Evolutionary conservation across 2,113 vertebrate genomes (phyloP), one percentile per base, ranked within the genome.

Genomic region (Paracanthobrama guichenoti): DNA sequence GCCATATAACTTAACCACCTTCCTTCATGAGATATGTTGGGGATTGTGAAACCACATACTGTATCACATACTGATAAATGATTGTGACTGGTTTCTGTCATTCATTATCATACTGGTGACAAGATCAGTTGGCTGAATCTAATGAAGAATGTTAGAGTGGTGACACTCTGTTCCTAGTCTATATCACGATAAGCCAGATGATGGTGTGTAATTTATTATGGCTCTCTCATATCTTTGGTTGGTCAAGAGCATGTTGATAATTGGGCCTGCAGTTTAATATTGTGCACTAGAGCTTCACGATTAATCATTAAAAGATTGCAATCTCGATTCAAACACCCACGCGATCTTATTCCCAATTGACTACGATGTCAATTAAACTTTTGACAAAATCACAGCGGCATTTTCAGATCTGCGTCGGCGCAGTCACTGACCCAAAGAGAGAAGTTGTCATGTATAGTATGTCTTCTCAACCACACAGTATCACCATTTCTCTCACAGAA

Each of bases 231-330:
- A 62, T 79, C 39, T 62, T 44, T 42, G 20, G n/a, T 79, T 79
- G 77, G 39, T 62, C 57, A 79, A 79, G n/a, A 79, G 39, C 39
- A 46, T 39, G 39, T 44, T 46, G 57, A 44, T 62, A 79, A 79
- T 28, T 1, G 13, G n/a, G 3, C 39, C 7, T 62, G 57, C 14
- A 18, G 22, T 46, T 79, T 79, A 18, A 79, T 62, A 26, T 44
- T 44, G 20, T 2, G 5, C 2, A 1, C 8, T 39, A 39, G 35
- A 39, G 35, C 35, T 39, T 3, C 35, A 39, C 5, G 35, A 39
- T 39, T 6, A 39, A 39, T 39, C 35, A 4, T 39, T 39, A 39
- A 39, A 39, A 6, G 39, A 39, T 39, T 1, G 39, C 6, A 39
- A 39, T 39, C 39, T 39, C 6, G 39, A 39, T 39, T 39, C 39